Conservation (phyloP, 1,140 invertebrate species). For the Cotesia chilonis region DNA sequence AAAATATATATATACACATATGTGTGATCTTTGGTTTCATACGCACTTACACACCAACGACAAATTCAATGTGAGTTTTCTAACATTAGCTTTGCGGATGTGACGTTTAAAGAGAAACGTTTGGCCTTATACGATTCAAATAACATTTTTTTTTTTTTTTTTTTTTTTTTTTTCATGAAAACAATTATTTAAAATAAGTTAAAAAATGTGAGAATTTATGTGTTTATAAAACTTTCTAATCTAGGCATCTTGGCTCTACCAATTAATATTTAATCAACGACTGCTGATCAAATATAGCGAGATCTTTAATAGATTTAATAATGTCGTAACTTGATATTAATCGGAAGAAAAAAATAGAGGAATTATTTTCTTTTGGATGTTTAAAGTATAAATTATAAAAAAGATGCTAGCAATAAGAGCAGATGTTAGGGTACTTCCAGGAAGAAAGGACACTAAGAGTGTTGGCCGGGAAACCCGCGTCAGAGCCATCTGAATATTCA, state of each 20-base stretch:
- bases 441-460: conserved; percentile 38
- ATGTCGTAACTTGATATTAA: no score
- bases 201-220: no score
- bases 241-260: no score
- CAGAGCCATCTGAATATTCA: neutral
- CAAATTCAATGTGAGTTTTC: conserved; percentile 17
- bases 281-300: no score
- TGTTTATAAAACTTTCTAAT: no score
- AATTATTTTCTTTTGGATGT: no score
- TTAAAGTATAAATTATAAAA: no score
- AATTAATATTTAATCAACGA: no score
- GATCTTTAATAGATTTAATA: no score
- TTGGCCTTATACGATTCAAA: conserved; percentile 2
- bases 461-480: neutral
- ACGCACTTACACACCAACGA: neutral
- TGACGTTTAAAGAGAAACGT: conserved; percentile 42
- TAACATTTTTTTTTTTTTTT: neutral
- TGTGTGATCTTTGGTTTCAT: neutral
- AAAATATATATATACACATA: neutral
- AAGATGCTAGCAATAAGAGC: neutral
- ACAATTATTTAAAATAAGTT: no score
- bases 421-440: conserved; percentile 42
- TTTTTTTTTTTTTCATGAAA: no score
- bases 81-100: conserved; percentile 42
- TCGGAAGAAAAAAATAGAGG: no score